phyloP scores from a whole-genome alignment of 2,797 vertebrate genomes.

The Rhynchonycteris naso region DNA sequence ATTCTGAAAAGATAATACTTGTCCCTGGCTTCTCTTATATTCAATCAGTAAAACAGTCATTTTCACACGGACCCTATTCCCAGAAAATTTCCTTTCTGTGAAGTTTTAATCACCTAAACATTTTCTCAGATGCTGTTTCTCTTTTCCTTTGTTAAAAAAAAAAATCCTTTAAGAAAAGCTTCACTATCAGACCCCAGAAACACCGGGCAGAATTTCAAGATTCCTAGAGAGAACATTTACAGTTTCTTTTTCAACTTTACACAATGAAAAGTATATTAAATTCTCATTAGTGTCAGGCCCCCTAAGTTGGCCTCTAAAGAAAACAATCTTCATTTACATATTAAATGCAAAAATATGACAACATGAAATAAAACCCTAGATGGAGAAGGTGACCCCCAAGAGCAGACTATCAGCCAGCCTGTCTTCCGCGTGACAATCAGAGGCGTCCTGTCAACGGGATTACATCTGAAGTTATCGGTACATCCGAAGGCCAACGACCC shows the following conservation, averaged over 20 bases:
- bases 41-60: not conserved
- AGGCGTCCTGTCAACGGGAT: conserved; percentile 71
- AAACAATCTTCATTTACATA: not conserved
- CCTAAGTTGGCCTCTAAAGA: not conserved
- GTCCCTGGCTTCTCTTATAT: not conserved
- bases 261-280: conserved; percentile 37
- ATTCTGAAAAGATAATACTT: not conserved
- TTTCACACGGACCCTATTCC: not conserved
- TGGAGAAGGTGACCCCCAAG: conserved; percentile 63
- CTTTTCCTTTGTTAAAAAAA: not conserved
- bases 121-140: not conserved
- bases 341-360: not conserved
- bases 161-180: not conserved
- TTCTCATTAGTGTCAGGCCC: not conserved
- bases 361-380: conserved; percentile 62
- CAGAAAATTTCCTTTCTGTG: not conserved
- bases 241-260: not conserved
- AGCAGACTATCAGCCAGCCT: conserved; percentile 70
- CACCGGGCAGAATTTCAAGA: not conserved
- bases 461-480: conserved; percentile 78
- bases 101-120: not conserved
- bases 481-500: conserved; percentile 84
- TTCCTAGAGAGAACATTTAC: not conserved
- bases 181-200: not conserved
- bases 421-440: conserved; percentile 73